A percentile compares a stretch with the other conserved stretches of the same genome.
These are phyloP conservation scores for Edolisoma coerulescens DNA, from an alignment of 2,113 vertebrate genomes.

Conservation along the genomic window DNA sequence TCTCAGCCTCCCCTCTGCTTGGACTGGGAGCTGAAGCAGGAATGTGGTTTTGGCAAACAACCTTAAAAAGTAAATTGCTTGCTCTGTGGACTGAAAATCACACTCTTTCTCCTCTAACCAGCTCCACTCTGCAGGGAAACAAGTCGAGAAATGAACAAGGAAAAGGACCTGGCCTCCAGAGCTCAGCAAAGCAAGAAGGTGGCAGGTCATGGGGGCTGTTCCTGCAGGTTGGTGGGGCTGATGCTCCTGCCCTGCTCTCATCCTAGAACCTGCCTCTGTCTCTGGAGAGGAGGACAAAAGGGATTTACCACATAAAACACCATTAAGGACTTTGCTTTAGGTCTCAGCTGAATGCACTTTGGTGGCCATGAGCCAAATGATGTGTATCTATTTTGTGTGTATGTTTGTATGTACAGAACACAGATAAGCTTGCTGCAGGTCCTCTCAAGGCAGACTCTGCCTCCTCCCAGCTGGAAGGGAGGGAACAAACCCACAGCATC, in stretches of 20 bases:
- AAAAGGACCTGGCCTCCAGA: neutral
- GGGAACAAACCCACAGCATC: neutral
- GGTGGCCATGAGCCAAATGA: neutral
- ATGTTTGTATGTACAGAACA: too few species aligned
- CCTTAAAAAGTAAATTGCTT: slow-evolving; percentile 21
- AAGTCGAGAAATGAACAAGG: neutral
- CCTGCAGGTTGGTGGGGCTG: neutral
- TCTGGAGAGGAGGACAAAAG: neutral
- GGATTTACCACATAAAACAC: neutral
- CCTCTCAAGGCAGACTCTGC: neutral
- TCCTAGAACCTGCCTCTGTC: neutral
- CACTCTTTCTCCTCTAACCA: neutral
- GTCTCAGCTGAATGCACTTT: neutral
- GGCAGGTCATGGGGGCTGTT: neutral
- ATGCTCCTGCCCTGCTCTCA: neutral
- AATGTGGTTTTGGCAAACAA: neutral
- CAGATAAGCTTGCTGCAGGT: neutral
- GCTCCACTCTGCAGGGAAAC: slow-evolving; percentile 16
- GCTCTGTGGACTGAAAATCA: slow-evolving; percentile 30
- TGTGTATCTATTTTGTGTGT: too few species aligned
- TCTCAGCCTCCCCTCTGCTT: neutral
- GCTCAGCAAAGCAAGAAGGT: neutral
- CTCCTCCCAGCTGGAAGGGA: neutral
- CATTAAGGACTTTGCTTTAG: neutral
- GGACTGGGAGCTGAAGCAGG: slow-evolving; percentile 11